Base-by-base conservation (phyloP, 2,113 vertebrate species). In the Syrrhaptes paradoxus region DNA sequence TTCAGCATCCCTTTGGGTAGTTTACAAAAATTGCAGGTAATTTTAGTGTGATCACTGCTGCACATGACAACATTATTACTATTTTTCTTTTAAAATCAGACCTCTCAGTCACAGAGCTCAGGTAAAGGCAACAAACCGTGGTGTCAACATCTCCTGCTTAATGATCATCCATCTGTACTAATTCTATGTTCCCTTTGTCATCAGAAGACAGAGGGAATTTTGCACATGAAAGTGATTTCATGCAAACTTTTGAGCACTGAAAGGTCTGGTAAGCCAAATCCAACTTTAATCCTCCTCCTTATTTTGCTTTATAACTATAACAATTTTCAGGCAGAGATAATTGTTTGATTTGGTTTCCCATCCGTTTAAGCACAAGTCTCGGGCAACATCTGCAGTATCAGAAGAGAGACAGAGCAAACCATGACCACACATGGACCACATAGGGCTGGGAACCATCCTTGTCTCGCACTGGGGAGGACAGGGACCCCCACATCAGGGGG, bases 131-230 rank as follows among this genome's bases (percentile, higher is more conserved):
- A 54, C 1, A 1, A 77, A 38, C 34, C 3, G 1, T 29, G 38
- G 38, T 76, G 34, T 66, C 41, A 78, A 38, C 32, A 62, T 8
- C 9, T 19, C 8, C 19, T 29, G 12, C 9, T 73, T 57, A 82
- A 62, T 26, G 41, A 51, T 57, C 24, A 51, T 31, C 54, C 5
- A 4, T 43, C 38, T 54, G 25, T 16, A 36, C 34, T 61, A 1
- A 0, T 67, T 73, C 54, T 62, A 6, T 0, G 0, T 94, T 82
- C 24, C 31, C 10, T 6, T 87, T 67, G 55, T 52, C 11, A 52
- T 48, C 32, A 79, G 48, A 67, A 87, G 46, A 67, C 17, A 67
- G 46, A 36, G 26, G 19, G 29, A 61, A 45, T 87, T 87, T 82
- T 82, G 52, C 59, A 78, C 36, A 18, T 63, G 18, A 51, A 62